These are phyloP conservation scores for Apostichopus parvimensis DNA, from an alignment of 35 echinoderm and acorn worm genomes.

Conservation along the genomic window DNA sequence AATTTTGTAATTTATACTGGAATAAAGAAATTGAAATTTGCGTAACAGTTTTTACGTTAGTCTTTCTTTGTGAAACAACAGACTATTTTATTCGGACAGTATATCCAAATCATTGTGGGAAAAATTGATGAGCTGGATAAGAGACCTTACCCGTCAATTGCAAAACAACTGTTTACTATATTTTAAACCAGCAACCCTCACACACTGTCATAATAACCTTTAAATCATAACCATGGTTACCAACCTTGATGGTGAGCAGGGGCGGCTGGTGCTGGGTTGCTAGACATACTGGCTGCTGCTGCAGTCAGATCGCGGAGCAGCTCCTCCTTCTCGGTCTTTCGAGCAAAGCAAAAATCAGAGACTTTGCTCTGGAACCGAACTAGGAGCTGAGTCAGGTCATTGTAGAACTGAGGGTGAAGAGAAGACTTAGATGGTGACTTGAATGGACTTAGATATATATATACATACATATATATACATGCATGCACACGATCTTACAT, in stretches of 20 bases:
- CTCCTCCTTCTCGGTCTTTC: constrained; percentile 98
- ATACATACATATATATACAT: too few relatives aligned
- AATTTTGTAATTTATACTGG: too few relatives aligned
- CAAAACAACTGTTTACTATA: too few relatives aligned
- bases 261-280: constrained; percentile 51
- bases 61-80: too few relatives aligned
- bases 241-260: constrained; percentile 86
- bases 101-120: too few relatives aligned
- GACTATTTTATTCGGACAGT: too few relatives aligned
- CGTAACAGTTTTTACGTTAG: too few relatives aligned
- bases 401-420: constrained; percentile 83
- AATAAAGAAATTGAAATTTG: too few relatives aligned
- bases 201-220: not conserved
- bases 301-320: constrained; percentile 82
- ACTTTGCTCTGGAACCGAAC: constrained; percentile 93
- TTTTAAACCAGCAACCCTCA: not conserved
- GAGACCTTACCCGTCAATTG: too few relatives aligned
- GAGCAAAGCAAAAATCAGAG: constrained; percentile 86
- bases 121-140: too few relatives aligned
- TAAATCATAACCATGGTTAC: not conserved
- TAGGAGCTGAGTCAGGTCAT: constrained; percentile 94
- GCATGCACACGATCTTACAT: too few relatives aligned
- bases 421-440: not conserved
- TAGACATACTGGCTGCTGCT: constrained; percentile 69
- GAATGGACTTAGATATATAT: too few relatives aligned